Percentiles rank a stretch among this genome's conserved stretches.
Evolutionary conservation across 2,797 vertebrate genomes (phyloP).

Genomic region (Melopsittacus undulatus): DNA sequence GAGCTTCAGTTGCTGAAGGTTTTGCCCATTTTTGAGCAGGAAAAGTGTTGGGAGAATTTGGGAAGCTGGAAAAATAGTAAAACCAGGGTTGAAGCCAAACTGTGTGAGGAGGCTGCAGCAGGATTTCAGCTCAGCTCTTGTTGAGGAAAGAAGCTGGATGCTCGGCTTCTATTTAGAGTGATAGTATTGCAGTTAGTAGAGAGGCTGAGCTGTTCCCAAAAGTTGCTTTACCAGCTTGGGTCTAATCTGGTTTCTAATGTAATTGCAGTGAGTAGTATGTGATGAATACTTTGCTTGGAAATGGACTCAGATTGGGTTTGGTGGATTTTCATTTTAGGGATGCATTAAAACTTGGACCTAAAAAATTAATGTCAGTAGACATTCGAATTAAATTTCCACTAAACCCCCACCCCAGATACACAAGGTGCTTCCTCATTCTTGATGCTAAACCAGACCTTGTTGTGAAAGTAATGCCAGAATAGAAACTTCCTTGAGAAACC

Average conservation of each 20-base stretch:
- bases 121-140: neutral
- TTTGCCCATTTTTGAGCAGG: neutral
- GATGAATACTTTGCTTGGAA: slow-evolving; percentile 10
- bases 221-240: neutral
- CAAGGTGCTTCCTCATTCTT: neutral
- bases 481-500: neutral
- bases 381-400: neutral
- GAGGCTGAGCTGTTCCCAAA: neutral
- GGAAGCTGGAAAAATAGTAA: neutral
- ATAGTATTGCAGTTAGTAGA: neutral
- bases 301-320: neutral
- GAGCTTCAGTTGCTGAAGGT: neutral
- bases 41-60: neutral
- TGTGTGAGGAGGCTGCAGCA: neutral
- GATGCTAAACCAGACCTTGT: neutral
- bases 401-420: neutral
- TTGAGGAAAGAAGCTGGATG: neutral
- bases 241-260: neutral
- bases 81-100: neutral
- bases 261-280: neutral
- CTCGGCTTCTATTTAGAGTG: neutral
- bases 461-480: neutral
- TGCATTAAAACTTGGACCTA: neutral
- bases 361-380: neutral
- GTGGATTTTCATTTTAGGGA: neutral